A percentile compares a stretch with the other conserved stretches of the same genome.
Conservation (phyloP, 1,140 invertebrate species). For the Phymastichus coffea region DNA sequence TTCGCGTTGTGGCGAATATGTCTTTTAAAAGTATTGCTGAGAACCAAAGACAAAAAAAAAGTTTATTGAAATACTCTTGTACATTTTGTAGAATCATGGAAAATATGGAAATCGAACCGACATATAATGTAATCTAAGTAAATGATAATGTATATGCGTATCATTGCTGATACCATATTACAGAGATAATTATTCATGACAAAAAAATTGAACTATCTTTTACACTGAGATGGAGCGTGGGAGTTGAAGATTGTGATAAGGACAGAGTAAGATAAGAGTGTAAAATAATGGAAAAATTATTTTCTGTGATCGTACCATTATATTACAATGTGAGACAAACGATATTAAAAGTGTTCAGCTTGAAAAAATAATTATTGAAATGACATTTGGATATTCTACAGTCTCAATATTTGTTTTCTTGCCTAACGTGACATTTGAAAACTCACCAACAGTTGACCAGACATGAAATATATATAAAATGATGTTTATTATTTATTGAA, state of each 20-base stretch:
- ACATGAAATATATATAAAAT: no score
- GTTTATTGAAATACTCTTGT: conserved; percentile 21
- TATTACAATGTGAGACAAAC: not conserved
- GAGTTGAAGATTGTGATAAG: conserved; percentile 1
- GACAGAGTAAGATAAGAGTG: not conserved
- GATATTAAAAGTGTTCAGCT: not conserved
- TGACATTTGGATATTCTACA: no score
- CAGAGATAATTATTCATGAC: not conserved
- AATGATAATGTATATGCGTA: conserved; percentile 14
- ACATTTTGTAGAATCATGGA: conserved; percentile 27
- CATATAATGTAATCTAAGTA: conserved; percentile 6
- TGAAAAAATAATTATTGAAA: no score
- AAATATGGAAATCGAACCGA: conserved; percentile 10
- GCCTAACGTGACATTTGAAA: no score
- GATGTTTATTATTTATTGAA: no score
- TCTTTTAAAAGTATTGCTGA: conserved; percentile 23
- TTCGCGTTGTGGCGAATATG: not conserved
- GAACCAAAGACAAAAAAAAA: conserved; percentile 24
- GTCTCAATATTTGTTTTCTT: no score
- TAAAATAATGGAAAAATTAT: conserved; percentile 15
- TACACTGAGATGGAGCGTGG: not conserved
- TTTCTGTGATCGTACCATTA: conserved; percentile 6
- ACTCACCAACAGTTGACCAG: no score
- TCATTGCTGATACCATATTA: conserved; percentile 11
- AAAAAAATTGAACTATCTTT: conserved; percentile 1